These are phyloP conservation scores for Anthopleura xanthogrammica DNA, from an alignment of 92 coral and sea anemone genomes.

Conservation along the genomic window DNA sequence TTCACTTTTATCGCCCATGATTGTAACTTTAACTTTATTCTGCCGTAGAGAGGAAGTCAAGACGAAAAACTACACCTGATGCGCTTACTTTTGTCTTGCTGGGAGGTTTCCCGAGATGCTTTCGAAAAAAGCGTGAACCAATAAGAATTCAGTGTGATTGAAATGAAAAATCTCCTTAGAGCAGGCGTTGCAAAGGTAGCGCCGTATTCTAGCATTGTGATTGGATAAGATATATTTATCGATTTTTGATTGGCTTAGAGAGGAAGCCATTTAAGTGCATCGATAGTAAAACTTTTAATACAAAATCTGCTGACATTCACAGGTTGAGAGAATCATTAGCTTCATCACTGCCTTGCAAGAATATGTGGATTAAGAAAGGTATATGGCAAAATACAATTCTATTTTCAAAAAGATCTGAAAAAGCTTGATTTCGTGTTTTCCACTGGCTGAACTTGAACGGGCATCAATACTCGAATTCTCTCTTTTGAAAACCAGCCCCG, in stretches of 20 bases:
- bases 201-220: not conserved
- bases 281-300: too few relatives aligned
- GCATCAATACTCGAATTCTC: too few relatives aligned
- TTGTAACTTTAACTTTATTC: not conserved
- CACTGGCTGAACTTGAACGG: not conserved
- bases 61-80: not conserved
- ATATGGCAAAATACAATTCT: too few relatives aligned
- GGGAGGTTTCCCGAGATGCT: not conserved
- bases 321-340: not conserved
- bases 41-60: not conserved
- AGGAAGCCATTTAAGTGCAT: not conserved
- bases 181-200: too few relatives aligned
- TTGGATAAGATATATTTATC: not conserved
- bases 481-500: too few relatives aligned
- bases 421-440: not conserved
- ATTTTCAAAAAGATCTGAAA: not conserved
- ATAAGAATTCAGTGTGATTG: not conserved
- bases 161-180: not conserved
- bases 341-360: not conserved
- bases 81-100: not conserved
- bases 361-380: not conserved
- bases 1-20: slow-evolving; percentile 8
- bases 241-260: not conserved
- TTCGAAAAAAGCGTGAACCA: not conserved
- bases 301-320: not conserved